Evolutionary conservation across 2,797 vertebrate species (phyloP).

Genomic region (Echiichthys vipera): DNA sequence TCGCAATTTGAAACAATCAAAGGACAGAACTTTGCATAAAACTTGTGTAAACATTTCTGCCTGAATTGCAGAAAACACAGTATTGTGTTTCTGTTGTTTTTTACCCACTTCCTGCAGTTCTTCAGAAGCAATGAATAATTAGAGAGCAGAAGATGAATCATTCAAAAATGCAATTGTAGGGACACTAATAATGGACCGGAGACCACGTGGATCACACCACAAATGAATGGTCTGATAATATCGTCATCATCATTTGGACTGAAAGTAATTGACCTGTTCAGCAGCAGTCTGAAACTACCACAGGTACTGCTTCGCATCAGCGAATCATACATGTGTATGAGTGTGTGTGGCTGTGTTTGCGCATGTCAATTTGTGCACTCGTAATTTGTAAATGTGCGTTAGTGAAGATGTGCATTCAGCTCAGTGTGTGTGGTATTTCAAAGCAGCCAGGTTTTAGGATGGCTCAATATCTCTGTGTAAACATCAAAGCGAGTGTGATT

Average conservation of each 20-base stretch:
- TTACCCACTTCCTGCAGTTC: constrained; percentile 30
- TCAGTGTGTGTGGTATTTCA: constrained; percentile 32
- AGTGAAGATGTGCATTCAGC: background rate
- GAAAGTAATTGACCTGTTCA: constrained; percentile 79
- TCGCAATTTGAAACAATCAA: constrained; percentile 34
- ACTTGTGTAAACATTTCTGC: constrained; percentile 8
- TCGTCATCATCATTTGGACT: constrained; percentile 76
- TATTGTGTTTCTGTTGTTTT: constrained; percentile 45
- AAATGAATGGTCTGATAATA: constrained; percentile 82
- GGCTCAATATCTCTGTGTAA: constrained; percentile 73
- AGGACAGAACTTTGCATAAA: constrained; percentile 30
- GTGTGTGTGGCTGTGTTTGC: constrained; percentile 11
- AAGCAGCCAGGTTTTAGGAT: constrained; percentile 62
- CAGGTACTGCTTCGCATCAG: constrained; percentile 45
- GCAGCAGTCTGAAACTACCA: constrained; percentile 58
- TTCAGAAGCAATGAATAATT: constrained; percentile 77
- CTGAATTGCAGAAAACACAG: constrained; percentile 27
- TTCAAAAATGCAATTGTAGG: constrained; percentile 74
- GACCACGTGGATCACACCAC: constrained; percentile 73
- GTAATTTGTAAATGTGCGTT: background rate
- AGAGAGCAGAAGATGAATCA: constrained; percentile 66
- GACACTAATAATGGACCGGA: constrained; percentile 70
- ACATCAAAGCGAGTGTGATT: constrained; percentile 71
- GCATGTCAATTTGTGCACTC: constrained; percentile 25
- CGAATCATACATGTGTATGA: constrained; percentile 35